These are phyloP conservation scores for Conus betulinus DNA, from an alignment of 1,140 invertebrate species.

Conservation along the genomic window DNA sequence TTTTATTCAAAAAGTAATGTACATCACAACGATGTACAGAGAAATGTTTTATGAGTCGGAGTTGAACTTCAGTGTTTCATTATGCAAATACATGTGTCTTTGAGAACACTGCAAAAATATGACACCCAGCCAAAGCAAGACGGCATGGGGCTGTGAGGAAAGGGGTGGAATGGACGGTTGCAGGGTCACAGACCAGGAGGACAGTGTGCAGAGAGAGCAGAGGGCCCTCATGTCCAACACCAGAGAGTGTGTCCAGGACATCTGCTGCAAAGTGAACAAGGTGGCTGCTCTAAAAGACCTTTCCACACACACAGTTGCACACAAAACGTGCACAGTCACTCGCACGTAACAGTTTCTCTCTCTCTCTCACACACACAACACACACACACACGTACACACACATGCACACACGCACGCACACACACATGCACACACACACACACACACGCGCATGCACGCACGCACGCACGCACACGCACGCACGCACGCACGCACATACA, in stretches of 20 bases:
- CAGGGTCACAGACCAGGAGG: not conserved
- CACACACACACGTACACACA: not conserved
- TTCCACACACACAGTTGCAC: no score
- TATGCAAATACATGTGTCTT: not conserved
- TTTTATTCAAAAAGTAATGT: no score
- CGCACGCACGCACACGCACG: not conserved
- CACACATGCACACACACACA: conserved; percentile 6
- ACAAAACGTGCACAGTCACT: no score
- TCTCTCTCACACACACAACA: not conserved
- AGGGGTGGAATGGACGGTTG: not conserved
- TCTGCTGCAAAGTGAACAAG: conserved; percentile 32
- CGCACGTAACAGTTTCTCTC: not conserved
- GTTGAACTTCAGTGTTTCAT: not conserved
- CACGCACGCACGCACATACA: not conserved
- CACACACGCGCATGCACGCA: not conserved
- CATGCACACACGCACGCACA: not conserved
- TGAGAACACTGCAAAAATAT: not conserved
- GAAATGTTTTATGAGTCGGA: not conserved
- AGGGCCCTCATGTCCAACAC: not conserved
- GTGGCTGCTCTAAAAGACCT: not conserved
- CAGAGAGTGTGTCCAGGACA: not conserved
- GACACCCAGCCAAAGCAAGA: no score
- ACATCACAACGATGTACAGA: no score
- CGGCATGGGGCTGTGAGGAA: no score
- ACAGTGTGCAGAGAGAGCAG: not conserved